Conservation (phyloP, 2,113 vertebrate genomes). For the Corythornis vintsioides region DNA sequence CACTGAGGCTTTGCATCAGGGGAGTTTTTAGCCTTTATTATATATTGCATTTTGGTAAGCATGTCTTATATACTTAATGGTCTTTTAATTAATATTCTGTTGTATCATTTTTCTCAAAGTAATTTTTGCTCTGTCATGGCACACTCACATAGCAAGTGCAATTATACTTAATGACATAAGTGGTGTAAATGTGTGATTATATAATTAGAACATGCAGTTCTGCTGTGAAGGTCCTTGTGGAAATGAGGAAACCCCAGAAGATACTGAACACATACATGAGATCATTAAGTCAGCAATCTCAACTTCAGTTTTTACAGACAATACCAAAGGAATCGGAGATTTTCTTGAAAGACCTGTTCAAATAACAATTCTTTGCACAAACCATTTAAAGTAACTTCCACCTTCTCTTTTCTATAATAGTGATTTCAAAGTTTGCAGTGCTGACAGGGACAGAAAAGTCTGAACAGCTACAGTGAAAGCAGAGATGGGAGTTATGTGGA, state of each 20-base stretch:
- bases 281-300: not conserved
- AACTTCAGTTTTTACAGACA: not conserved
- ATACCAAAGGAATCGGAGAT: not conserved
- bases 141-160: slow-evolving; percentile 7
- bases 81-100: slow-evolving; percentile 39
- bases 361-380: not conserved
- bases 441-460: not conserved
- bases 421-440: not conserved
- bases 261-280: not conserved
- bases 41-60: not conserved
- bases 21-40: not conserved
- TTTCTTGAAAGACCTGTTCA: not conserved
- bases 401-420: not conserved
- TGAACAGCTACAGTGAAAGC: not conserved
- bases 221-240: slow-evolving; percentile 44
- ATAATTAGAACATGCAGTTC: slow-evolving; percentile 51
- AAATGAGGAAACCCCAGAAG: slow-evolving; percentile 24
- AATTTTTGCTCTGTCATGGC: slow-evolving; percentile 31
- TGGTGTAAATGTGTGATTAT: slow-evolving; percentile 53
- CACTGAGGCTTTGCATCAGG: not conserved
- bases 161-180: slow-evolving; percentile 65
- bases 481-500: not conserved
- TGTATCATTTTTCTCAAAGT: slow-evolving; percentile 14
- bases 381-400: not conserved
- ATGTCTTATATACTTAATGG: not conserved